A percentile compares a stretch with the other conserved stretches of the same genome.
These are phyloP conservation scores for Portevinia maculata DNA, from an alignment of 2,888 invertebrate species.

Conservation along the genomic window DNA sequence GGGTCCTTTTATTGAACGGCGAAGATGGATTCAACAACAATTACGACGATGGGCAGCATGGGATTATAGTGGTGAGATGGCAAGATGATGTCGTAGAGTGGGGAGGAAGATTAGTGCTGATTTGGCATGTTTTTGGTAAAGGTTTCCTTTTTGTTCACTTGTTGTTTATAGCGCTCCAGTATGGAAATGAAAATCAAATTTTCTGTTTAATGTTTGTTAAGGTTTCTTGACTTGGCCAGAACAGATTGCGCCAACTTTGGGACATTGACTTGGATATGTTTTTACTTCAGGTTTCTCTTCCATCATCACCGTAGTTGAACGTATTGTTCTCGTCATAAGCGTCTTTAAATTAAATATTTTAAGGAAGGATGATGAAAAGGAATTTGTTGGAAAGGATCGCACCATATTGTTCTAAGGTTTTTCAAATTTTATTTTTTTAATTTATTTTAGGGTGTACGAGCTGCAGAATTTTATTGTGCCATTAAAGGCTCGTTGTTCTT, in stretches of 20 bases:
- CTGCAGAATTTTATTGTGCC: slow-evolving; percentile 51
- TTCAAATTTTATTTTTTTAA: slow-evolving; percentile 35
- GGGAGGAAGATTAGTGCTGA: slow-evolving; percentile 11
- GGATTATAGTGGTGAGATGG: not conserved
- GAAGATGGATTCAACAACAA: slow-evolving; percentile 53
- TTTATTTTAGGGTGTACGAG: slow-evolving; percentile 45
- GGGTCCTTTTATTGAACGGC: slow-evolving; percentile 9
- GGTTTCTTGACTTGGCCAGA: slow-evolving; percentile 33
- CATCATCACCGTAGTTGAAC: slow-evolving; percentile 7
- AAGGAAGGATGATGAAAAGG: not conserved
- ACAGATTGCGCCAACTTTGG: slow-evolving; percentile 47
- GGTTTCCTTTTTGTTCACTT: slow-evolving; percentile 13
- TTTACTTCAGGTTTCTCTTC: not conserved
- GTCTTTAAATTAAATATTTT: slow-evolving; percentile 69
- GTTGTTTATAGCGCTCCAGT: slow-evolving; percentile 2
- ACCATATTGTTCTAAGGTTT: slow-evolving; percentile 25
- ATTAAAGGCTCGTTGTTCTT: slow-evolving; percentile 47
- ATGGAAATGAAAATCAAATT: slow-evolving; percentile 51
- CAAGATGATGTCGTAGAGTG: not conserved
- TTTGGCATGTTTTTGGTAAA: slow-evolving; percentile 20
- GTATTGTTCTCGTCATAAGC: slow-evolving; percentile 59
- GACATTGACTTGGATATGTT: slow-evolving; percentile 29
- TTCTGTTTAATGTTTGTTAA: slow-evolving; percentile 40
- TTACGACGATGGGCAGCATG: slow-evolving; percentile 38
- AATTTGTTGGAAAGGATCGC: slow-evolving; percentile 24